Conservation (phyloP, 2,113 vertebrate species). For the Lampris megalopsis region DNA sequence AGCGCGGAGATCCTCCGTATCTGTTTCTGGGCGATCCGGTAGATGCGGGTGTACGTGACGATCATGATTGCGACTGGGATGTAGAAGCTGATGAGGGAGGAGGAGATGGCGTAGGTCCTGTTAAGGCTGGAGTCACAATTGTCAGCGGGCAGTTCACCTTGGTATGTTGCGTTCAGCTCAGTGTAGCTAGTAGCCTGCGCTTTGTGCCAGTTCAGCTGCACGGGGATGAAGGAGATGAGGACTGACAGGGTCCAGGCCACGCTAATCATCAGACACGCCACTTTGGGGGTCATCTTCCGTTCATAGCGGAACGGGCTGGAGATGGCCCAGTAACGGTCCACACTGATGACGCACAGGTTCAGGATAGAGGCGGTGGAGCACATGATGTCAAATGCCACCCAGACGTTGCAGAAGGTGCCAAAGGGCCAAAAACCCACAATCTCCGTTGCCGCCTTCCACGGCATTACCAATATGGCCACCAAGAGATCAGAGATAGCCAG, state of each 20-base stretch:
- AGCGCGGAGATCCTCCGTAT: constrained; percentile 96
- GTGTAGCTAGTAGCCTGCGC: constrained; percentile 83
- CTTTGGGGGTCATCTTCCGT: constrained; percentile 98
- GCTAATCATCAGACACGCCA: constrained; percentile 95
- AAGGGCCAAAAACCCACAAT: constrained; percentile 98
- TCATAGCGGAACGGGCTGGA: constrained; percentile 97
- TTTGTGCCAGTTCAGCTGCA: constrained; percentile 98
- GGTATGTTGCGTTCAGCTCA: constrained; percentile 85
- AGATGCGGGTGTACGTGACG: constrained; percentile 97
- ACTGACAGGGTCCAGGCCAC: constrained; percentile 95
- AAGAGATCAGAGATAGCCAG: constrained; percentile 96
- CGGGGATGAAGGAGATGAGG: constrained; percentile 97
- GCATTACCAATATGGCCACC: constrained; percentile 97
- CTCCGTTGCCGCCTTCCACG: constrained; percentile 97
- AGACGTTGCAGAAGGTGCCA: constrained; percentile 95
- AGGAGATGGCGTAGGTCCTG: constrained; percentile 97
- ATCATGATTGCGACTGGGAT: constrained; percentile 98
- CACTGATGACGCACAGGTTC: constrained; percentile 97
- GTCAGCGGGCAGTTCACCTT: constrained; percentile 79
- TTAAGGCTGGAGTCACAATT: constrained; percentile 98
- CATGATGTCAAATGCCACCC: constrained; percentile 99
- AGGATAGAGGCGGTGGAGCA: constrained; percentile 98
- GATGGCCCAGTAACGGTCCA: constrained; percentile 98
- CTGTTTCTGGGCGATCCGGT: constrained; percentile 96
- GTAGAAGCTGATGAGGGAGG: constrained; percentile 97